Evolutionary conservation across 2,113 vertebrate genomes (phyloP).

Genomic region (Entomyzon cyanotis): DNA sequence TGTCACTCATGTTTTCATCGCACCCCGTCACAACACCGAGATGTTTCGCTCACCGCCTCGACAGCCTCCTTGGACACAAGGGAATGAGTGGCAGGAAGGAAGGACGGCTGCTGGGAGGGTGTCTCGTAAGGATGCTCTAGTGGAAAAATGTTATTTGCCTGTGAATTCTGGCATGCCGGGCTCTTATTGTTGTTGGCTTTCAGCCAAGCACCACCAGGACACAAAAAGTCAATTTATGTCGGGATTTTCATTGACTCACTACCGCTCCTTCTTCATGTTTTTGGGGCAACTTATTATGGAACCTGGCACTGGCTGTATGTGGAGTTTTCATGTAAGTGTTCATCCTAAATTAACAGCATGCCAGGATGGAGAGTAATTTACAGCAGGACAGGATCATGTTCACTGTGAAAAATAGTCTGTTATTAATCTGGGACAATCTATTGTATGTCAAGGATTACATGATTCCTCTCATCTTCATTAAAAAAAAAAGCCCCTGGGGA

Average conservation of each 20-base stretch:
- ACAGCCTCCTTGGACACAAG: constrained; percentile 37
- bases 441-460: background rate
- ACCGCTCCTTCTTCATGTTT: background rate
- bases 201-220: constrained; percentile 42
- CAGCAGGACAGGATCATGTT: background rate
- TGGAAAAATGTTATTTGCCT: constrained; percentile 51
- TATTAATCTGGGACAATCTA: background rate
- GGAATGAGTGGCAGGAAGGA: constrained; percentile 40
- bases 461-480: background rate
- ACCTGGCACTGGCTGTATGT: background rate
- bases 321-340: background rate
- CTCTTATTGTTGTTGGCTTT: constrained; percentile 45
- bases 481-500: background rate
- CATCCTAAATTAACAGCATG: background rate
- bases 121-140: background rate
- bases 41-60: background rate
- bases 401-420: background rate
- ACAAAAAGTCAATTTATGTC: constrained; percentile 50
- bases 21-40: constrained; percentile 43
- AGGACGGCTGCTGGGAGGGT: constrained; percentile 19
- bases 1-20: constrained; percentile 58
- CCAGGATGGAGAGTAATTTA: background rate
- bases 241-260: background rate
- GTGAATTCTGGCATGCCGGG: background rate
- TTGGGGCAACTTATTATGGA: background rate